Evolutionary conservation across 1,140 invertebrate species (phyloP).

Genomic region (Orius laevigatus): DNA sequence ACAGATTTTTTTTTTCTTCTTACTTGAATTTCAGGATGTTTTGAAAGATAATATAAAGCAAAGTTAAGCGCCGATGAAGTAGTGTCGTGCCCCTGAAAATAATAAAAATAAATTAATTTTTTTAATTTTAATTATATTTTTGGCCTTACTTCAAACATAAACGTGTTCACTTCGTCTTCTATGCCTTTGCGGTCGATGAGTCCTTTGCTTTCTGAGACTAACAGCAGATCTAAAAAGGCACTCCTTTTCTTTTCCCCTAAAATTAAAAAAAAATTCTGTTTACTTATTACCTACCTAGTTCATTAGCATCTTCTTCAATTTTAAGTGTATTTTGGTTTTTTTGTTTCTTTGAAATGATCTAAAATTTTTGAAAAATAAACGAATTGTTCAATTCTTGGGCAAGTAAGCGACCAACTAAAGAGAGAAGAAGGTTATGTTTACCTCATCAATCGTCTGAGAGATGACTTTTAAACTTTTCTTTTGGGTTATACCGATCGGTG

Average conservation of each 20-base stretch:
- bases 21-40: slow-evolving; percentile 33
- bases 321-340: not conserved
- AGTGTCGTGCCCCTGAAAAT: slow-evolving; percentile 20
- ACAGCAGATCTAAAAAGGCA: slow-evolving; percentile 4
- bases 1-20: slow-evolving; percentile 19
- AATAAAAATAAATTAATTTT: too few relatives aligned
- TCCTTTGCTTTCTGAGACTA: not conserved
- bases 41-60: slow-evolving; percentile 32
- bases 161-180: slow-evolving; percentile 5
- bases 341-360: not conserved
- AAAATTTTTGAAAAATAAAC: not conserved
- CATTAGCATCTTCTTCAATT: not conserved
- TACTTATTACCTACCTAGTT: not conserved
- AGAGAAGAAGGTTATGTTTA: too few relatives aligned
- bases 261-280: not conserved
- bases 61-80: slow-evolving; percentile 27
- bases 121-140: too few relatives aligned
- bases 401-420: too few relatives aligned
- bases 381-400: not conserved
- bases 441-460: not conserved
- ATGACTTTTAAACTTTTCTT: not conserved
- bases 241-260: slow-evolving; percentile 1
- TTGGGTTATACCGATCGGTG: not conserved
- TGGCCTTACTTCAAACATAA: slow-evolving; percentile 4
- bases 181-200: slow-evolving; percentile 3